These are phyloP conservation scores for Plectus sambesii DNA, from an alignment of 1,140 invertebrate species.

Conservation along the genomic window DNA sequence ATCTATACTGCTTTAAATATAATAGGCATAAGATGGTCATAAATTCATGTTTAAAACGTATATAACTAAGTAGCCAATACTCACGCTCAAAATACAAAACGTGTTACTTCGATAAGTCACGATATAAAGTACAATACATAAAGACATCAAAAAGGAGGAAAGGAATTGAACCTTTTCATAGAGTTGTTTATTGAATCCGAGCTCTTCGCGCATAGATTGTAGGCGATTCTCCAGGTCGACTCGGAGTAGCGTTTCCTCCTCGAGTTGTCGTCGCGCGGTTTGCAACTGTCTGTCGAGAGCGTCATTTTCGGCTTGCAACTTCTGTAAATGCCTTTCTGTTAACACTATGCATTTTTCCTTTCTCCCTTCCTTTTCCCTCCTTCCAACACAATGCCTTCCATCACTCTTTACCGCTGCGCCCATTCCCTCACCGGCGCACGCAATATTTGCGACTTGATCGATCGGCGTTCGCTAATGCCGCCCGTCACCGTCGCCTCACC, in stretches of 20 bases:
- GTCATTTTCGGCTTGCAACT: conserved; percentile 63
- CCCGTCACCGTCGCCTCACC: no score
- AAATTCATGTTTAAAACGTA: no score
- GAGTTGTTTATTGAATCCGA: conserved; percentile 68
- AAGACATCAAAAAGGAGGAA: conserved; percentile 13
- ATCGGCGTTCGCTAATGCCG: no score
- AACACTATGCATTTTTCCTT: conserved; percentile 8
- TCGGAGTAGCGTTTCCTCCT: conserved; percentile 76
- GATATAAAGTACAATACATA: conserved; percentile 3
- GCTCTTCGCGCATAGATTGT: conserved; percentile 76
- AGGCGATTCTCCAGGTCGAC: conserved; percentile 86
- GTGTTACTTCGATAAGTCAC: neutral
- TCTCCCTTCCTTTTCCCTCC: conserved; percentile 3
- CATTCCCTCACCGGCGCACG: conserved; percentile 5
- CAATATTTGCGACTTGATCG: no score
- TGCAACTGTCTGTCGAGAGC: conserved; percentile 63
- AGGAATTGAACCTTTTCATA: conserved; percentile 46
- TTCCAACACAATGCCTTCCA: conserved; percentile 9
- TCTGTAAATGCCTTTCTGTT: conserved; percentile 47
- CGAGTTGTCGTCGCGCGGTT: conserved; percentile 67
- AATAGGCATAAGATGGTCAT: no score
- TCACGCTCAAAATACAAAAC: no score
- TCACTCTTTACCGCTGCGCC: conserved; percentile 6
- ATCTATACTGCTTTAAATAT: no score
- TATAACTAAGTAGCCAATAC: no score